These are phyloP conservation scores for Tenthredo mesomela DNA, from an alignment of 2,888 invertebrate species.

Conservation along the genomic window DNA sequence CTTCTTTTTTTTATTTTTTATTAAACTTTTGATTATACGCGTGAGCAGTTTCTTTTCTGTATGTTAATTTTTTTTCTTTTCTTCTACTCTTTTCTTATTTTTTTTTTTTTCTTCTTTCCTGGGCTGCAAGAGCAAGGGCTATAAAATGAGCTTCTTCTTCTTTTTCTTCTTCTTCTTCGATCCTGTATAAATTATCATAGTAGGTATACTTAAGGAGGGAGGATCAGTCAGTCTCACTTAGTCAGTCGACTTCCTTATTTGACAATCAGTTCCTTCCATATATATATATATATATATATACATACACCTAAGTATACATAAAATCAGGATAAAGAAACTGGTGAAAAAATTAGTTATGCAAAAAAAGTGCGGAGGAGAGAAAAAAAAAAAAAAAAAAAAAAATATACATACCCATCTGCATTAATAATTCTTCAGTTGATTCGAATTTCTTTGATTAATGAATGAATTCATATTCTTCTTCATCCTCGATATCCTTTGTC, in stretches of 20 bases:
- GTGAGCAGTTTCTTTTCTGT: background rate
- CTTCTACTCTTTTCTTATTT: background rate
- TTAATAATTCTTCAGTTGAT: background rate
- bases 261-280: background rate
- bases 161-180: background rate
- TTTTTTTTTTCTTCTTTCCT: background rate
- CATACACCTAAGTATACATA: background rate
- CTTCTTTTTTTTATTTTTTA: background rate
- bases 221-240: background rate
- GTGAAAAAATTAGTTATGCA: background rate
- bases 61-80: background rate
- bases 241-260: constrained; percentile 3
- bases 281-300: background rate
- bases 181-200: background rate
- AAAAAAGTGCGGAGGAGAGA: background rate
- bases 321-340: background rate
- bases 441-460: background rate
- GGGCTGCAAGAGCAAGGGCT: background rate
- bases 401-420: background rate
- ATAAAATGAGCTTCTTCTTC: background rate
- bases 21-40: background rate
- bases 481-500: background rate
- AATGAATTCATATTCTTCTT: background rate
- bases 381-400: too few species aligned
- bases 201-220: too few species aligned